These are phyloP conservation scores for Goniozus legneri DNA, from an alignment of 1,140 invertebrate species.

Conservation along the genomic window DNA sequence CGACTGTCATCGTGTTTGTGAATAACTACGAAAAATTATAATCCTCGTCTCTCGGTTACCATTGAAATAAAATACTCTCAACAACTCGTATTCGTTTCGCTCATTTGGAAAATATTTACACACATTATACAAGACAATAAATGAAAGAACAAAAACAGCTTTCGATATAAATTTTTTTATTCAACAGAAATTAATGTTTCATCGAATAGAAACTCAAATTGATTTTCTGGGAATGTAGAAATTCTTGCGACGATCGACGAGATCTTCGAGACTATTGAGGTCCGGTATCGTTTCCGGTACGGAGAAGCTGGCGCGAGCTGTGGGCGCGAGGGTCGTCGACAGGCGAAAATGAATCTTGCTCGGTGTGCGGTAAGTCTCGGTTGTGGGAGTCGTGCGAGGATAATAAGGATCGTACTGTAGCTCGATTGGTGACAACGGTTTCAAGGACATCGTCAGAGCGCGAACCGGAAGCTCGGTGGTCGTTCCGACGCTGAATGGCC, in stretches of 20 bases:
- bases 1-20: too few species aligned
- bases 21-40: too few species aligned
- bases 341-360: background rate
- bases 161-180: too few species aligned
- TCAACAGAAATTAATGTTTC: too few species aligned
- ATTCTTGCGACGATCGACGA: conserved; percentile 39
- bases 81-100: too few species aligned
- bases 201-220: too few species aligned
- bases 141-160: too few species aligned
- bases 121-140: too few species aligned
- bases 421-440: conserved; percentile 26
- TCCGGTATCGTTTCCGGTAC: conserved; percentile 36
- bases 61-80: too few species aligned
- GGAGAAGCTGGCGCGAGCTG: conserved; percentile 17
- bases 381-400: conserved; percentile 28
- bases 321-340: background rate
- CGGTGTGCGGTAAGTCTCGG: conserved; percentile 35
- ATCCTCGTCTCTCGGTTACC: too few species aligned
- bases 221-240: conserved; percentile 45
- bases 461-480: conserved; percentile 33
- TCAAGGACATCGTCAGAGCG: conserved; percentile 25
- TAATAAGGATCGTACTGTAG: conserved; percentile 41
- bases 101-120: too few species aligned
- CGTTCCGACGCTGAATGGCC: background rate
- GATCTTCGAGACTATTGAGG: conserved; percentile 37